Evolutionary conservation across 2,797 vertebrate species (phyloP).

Genomic region (Nannoperca australis): DNA sequence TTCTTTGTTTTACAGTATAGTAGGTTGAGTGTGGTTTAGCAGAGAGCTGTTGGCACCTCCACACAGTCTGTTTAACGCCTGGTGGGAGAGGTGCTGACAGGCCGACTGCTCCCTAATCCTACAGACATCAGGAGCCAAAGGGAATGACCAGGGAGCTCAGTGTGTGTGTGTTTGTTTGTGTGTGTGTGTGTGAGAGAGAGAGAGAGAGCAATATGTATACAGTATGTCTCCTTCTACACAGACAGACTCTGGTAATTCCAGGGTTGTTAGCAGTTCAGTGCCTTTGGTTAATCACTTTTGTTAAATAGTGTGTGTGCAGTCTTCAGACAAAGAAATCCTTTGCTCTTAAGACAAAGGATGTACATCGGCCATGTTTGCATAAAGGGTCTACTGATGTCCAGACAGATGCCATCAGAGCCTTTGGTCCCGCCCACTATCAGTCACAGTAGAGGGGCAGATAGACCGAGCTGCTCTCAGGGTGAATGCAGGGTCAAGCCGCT

Average conservation of each 20-base stretch:
- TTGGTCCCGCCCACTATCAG: conserved; percentile 14
- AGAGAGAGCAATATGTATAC: conserved; percentile 1
- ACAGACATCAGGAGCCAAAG: conserved; percentile 71
- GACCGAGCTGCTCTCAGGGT: conserved; percentile 18
- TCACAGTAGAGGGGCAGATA: conserved; percentile 17
- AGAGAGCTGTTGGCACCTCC: conserved; percentile 78
- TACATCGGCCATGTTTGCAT: not conserved
- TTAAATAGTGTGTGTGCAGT: not conserved
- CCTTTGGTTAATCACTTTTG: not conserved
- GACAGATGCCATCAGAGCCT: conserved; percentile 2
- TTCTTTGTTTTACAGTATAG: conserved; percentile 64
- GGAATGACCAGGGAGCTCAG: conserved; percentile 47
- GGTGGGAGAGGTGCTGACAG: conserved; percentile 83
- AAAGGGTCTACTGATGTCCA: not conserved
- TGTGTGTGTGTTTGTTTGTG: conserved; percentile 21
- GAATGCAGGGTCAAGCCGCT: conserved; percentile 24
- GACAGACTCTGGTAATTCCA: not conserved
- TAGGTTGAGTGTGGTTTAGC: conserved; percentile 44
- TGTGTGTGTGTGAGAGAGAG: conserved; percentile 1
- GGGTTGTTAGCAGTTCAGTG: not conserved
- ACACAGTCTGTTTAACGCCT: conserved; percentile 79
- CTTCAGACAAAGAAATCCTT: not conserved
- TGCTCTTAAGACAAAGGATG: not conserved
- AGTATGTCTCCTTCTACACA: not conserved
- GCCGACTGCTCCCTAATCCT: conserved; percentile 72